Evolutionary conservation across 2,797 vertebrate species (phyloP).

Genomic region (Tinamus major): DNA sequence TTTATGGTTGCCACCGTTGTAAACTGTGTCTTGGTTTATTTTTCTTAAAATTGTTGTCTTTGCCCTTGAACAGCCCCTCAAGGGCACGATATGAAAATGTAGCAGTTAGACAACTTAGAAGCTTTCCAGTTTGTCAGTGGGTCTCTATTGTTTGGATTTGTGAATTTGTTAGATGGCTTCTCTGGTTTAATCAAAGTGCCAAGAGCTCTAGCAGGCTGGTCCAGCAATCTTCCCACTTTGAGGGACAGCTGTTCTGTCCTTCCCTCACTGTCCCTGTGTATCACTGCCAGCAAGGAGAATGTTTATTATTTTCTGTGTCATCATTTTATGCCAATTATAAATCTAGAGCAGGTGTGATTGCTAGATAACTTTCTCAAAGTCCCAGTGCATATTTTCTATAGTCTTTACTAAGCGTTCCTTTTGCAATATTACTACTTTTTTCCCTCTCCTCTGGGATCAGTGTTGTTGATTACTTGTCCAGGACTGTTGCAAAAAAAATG

Average conservation of each 20-base stretch:
- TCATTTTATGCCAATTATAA: background rate
- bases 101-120: background rate
- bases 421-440: background rate
- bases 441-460: background rate
- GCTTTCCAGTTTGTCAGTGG: background rate
- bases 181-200: no score
- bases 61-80: background rate
- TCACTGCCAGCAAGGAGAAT: background rate
- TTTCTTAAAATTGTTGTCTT: background rate
- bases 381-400: background rate
- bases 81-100: background rate
- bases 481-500: background rate
- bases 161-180: no score
- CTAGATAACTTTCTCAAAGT: background rate
- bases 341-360: no score
- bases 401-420: background rate
- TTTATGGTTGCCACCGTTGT: background rate
- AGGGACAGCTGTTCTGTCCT: background rate
- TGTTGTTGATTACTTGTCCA: background rate
- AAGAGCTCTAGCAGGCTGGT: no score
- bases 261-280: no score
- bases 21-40: background rate
- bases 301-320: background rate
- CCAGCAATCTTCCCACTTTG: background rate
- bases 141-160: background rate